Evolutionary conservation across 2,888 invertebrate species (phyloP), one percentile per base, ranked within the genome.

Genomic region (Zhuqinia jingwanae): DNA sequence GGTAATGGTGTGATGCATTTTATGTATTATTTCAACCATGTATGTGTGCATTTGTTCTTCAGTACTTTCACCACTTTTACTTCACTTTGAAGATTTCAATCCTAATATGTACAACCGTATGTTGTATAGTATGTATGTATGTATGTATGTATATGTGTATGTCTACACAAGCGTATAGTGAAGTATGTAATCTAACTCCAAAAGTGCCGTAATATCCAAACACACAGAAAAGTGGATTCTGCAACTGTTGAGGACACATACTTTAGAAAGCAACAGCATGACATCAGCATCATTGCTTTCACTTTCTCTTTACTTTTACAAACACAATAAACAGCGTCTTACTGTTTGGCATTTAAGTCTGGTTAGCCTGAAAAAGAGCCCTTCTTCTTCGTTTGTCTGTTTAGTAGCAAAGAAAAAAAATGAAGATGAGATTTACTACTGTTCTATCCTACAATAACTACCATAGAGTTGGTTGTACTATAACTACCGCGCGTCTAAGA

Each of bases 361-460:
- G 58, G 85, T 85, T 79, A 79, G 73, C 63, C 47, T 84, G 17
- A 68, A 30, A 63, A 70, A 45, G 63, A 42, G 17, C 65, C 15
- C 30, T 30, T 47, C 27, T 76, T 20, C 30, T 30, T 47, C 36
- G 50, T 20, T 42, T 53, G 73, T 65, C 63, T 83, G 36, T 36
- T 8, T 36, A 36, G 3, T 36, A 3, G 75, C 63, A 65, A 11
- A 56, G 36, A 2, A 13, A 58, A 58, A 56, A 56, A 50, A 77
- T 45, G 60, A 82, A 78, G 87, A 87, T 83, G 87, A 87, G 87
- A 87, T 87, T 87, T 87, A 75, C 78, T 60, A 60, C 78, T 47
- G 45, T 10, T 78, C 30, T 45, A 30, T 42, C 6, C 76, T 30
- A 36, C 25, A 65, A 20, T 36, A 65, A 36, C 17, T 17, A 42